Evolutionary conservation across 1,140 invertebrate species (phyloP), one percentile per base, ranked within the genome.

Genomic region (Bombyx mori): DNA sequence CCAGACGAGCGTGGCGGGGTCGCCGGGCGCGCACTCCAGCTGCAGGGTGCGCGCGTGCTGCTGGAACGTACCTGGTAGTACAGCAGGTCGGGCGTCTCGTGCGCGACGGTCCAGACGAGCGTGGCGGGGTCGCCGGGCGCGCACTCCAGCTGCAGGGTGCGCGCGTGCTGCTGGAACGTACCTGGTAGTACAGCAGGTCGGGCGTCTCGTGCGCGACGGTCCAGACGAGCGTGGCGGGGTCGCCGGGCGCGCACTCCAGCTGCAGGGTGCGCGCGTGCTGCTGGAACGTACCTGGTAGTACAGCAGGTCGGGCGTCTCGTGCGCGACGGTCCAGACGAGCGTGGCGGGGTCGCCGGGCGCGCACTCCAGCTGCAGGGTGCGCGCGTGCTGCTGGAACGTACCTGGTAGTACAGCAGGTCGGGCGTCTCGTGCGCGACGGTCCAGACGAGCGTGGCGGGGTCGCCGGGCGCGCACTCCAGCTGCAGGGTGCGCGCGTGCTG

Each of bases 31-130:
- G 69, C 95, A 97, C 42, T 92, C 90, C 60, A 95, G 89, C 61
- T n/a, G n/a, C n/a, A n/a, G n/a, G n/a, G n/a, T n/a, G n/a, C n/a
- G n/a, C n/a, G n/a, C n/a, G n/a, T n/a, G n/a, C n/a, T n/a, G n/a
- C n/a, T n/a, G n/a, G 12, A 18, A 73, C 56, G 78, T 85, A 97
- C 96, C 91, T 97, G 96, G 88, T 98, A 97, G 72, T 96, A 97
- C 2, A 97, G 84, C 47, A 93, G 72, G 80, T 95, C 91, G 0
- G 96, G 95, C 0, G 95, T 94, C 71, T 95, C 92, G 54, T 91
- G 76, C 1, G 93, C 90, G 7, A 97, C 95, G 1, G 94, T 95
- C 95, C 95, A 97, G 69, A 93, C 91, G 6, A 97, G 88, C 52
- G 90, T 87, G 3, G 90, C 93, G 0, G 94, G 91, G 56, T 94